Evolutionary conservation across 1,140 invertebrate species (phyloP), one percentile per base, ranked within the genome.

Genomic region (Dysdera silvatica): DNA sequence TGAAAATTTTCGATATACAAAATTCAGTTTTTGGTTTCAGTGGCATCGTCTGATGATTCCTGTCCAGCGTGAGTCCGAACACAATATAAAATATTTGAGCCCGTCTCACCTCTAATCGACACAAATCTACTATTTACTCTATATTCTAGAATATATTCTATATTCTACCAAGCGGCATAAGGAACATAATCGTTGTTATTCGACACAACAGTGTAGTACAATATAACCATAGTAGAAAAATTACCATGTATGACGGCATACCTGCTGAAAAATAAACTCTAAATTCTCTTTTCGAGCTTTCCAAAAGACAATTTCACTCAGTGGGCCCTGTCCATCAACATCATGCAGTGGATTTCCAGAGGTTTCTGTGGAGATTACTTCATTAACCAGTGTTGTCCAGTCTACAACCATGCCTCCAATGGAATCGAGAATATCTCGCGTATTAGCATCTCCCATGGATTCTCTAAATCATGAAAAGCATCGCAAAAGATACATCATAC

Each of bases 241-340:
- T n/a, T 31, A 51, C 18, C 12, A 51, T 31, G 18, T 51, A 28
- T 16, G 4, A n/a, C 10, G 18, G 35, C 35, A 45, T 54, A 61
- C 61, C 43, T 63, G 61, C 29, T 3, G 12, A 12, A 47, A 49
- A 29, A 63, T 63, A 26, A 48, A 56, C 40, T 55, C 43, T n/a
- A 63, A 49, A 29, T 63, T 55, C 1, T 56, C 32, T 16, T 40
- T 49, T 4, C 61, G 40, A 14, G 47, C 52, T 12, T 43, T 31
- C 61, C 61, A 63, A 56, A 63, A 63, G 7, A 10, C 14, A 32
- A 63, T 37, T 49, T 63, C 61, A 10, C 52, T 48, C 23, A 16
- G 16, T 24, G 61, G 61, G 2, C 53, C 53, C 49, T 56, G 61
- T 4, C 56, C 32, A n/a, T n/a, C n/a, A n/a, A n/a, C n/a, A n/a